phyloP scores from a whole-genome alignment of 2,888 invertebrate species.

The Machimus rusticus region DNA sequence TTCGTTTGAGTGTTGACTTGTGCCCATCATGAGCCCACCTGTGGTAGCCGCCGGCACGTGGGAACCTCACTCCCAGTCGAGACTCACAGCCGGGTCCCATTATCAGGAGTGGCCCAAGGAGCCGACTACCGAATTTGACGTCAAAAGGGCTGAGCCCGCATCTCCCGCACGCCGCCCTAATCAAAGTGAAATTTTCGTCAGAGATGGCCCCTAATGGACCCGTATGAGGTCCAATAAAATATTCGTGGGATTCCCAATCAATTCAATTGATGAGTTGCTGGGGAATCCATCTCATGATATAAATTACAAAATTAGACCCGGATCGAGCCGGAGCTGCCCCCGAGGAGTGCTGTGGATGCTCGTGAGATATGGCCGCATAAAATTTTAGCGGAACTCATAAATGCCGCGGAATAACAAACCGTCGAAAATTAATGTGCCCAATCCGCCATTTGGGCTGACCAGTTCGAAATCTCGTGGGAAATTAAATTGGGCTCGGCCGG shows the following conservation, averaged over 20 bases:
- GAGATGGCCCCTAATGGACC: neutral
- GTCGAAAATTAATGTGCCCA: neutral
- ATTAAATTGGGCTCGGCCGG: neutral
- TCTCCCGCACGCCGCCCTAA: neutral
- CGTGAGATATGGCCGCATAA: neutral
- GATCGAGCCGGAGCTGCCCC: neutral
- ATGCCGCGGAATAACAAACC: neutral
- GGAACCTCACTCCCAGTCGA: neutral
- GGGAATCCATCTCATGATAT: neutral
- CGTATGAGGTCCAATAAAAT: slow-evolving; percentile 5
- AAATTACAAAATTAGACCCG: neutral
- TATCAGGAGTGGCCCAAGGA: neutral
- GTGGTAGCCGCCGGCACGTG: neutral
- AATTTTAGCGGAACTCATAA: neutral
- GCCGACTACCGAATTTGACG: neutral
- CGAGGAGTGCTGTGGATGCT: neutral
- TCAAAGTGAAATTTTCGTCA: neutral
- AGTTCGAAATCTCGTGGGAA: neutral
- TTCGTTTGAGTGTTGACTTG: neutral
- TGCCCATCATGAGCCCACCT: slow-evolving; percentile 22
- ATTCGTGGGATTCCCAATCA: slow-evolving; percentile 15
- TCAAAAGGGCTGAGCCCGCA: slow-evolving; percentile 7
- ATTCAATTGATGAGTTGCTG: neutral
- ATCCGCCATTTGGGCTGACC: neutral
- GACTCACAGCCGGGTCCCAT: neutral